Base-by-base conservation (phyloP, 2,888 invertebrate genomes). In the Oscheius onirici region DNA sequence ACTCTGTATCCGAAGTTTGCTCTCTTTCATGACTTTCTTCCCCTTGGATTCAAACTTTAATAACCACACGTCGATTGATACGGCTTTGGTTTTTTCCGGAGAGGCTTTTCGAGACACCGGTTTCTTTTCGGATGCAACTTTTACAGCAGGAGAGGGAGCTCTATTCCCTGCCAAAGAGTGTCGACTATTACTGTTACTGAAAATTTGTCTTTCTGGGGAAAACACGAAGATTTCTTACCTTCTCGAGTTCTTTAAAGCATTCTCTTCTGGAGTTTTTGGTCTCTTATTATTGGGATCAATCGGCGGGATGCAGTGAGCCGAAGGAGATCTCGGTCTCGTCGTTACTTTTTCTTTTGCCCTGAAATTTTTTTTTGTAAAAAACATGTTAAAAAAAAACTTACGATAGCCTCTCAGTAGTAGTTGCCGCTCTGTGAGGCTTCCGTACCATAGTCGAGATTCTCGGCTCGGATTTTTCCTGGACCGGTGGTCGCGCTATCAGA, bases 361-460 rank as follows among this genome's bases (percentile, higher is more conserved):
- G 17, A 1, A 58, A 41, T 15, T 52, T 22, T 22, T 24, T 52
- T 22, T 20, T 17, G 20, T 20, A 51, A 51, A 51, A 51, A n/a
- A n/a, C 15, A 11, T 11, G 17, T 17, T 17, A 8, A 34, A 41
- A 6, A 34, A 58, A 2, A 40, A 41, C 58, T 41, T 17, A 58
- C 58, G 43, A 58, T 58, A 58, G 43, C 41, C 58, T 40, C 13
- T 58, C 58, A n/a, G n/a, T 58, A 17, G 58, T 58, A 40, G 58
- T 41, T 6, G 41, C 58, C 8, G 43, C 58, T 43, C 58, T n/a
- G 3, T 58, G 40, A 10, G 58, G 58, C 17, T 58, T 58, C 22
- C 43, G 40, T 17, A 58, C 41, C 5, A 11, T 41, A 13, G 58
- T 40, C 24, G 55, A 15, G 8, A 28, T 28, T n/a, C 28, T 20